Base-by-base conservation (phyloP, 1,140 invertebrate genomes). In the Glossosoma conforme region DNA sequence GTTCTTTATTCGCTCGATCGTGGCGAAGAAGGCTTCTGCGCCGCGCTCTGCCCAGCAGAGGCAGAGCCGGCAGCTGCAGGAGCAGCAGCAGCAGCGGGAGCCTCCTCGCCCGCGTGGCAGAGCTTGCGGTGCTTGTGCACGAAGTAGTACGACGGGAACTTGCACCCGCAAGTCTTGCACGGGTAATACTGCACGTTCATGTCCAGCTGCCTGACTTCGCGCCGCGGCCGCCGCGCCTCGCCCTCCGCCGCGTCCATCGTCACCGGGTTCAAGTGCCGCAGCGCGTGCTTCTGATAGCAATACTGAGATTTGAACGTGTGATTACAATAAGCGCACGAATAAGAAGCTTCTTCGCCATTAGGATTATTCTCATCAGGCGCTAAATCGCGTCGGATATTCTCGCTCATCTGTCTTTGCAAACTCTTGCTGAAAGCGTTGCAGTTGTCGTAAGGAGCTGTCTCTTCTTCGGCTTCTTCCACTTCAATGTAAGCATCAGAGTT, bases 61-160 rank as follows among this genome's bases (percentile, higher is more conserved):
- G n/a, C n/a, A n/a, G n/a, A n/a, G n/a, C n/a, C n/a, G 20, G 18
- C 32, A 8, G 18, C 25, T 1, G 35, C 33, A 15, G 9, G 11
- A 4, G 2, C 6, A 2, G 24, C 33, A 30, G 36, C 17, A 28
- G 30, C 44, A 1, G 43, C 32, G 42, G 56, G 63, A 11, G 62
- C 62, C 41, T 74, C 66, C 55, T 83, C 82, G 32, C 81, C 80
- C 2, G 81, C 81, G 62, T 93, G 89, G 65, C 88, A 91, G 54
- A 88, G 62, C 69, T 91, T 91, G 18, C 88, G 73, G 68, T 93
- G 91, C 61, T 93, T 93, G 64, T 93, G 91, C 2, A 93, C 91
- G 72, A 93, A 93, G 65, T 93, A 93, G 63, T 93, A 93, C 57
- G 87, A 91, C 0, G 91, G 91, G 63, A 93, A 93, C 70, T 92